These are phyloP conservation scores for Tetramorium parvispinum DNA, from an alignment of 1,140 invertebrate species.

Conservation along the genomic window DNA sequence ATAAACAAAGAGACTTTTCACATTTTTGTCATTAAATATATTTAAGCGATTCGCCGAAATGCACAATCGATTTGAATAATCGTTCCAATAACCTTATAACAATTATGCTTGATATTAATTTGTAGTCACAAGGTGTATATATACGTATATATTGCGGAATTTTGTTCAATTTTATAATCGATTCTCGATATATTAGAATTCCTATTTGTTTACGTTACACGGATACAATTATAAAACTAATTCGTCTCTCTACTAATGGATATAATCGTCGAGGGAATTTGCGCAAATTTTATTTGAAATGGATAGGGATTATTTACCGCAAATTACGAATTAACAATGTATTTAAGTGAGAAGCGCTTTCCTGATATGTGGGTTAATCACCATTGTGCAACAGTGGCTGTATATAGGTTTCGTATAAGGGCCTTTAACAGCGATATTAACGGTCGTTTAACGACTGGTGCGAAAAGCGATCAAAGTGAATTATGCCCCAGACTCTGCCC, in stretches of 20 bases:
- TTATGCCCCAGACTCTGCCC: constrained; percentile 48
- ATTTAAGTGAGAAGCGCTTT: constrained; percentile 39
- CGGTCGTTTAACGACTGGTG: constrained; percentile 61
- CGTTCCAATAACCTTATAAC: not conserved
- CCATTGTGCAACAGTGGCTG: constrained; percentile 20
- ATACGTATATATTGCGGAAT: not conserved
- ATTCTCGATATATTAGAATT: not conserved
- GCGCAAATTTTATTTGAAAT: not conserved
- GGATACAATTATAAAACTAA: not conserved
- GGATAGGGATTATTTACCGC: constrained; percentile 15
- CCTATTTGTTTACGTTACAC: not conserved
- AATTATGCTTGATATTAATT: constrained; percentile 9
- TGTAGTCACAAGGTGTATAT: not conserved
- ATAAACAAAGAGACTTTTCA: constrained; percentile 1
- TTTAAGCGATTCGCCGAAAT: not conserved
- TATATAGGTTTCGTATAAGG: constrained; percentile 22
- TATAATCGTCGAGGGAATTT: not conserved
- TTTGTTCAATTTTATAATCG: constrained; percentile 1
- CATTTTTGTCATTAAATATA: not conserved
- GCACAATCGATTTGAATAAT: not conserved
- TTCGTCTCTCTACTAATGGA: not conserved
- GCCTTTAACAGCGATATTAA: constrained; percentile 43
- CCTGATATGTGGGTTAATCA: constrained; percentile 59
- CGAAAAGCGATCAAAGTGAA: constrained; percentile 66
- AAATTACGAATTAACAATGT: constrained; percentile 18